phyloP scores from a whole-genome alignment of 2,888 invertebrate genomes.

The Scaeva pyrastri region DNA sequence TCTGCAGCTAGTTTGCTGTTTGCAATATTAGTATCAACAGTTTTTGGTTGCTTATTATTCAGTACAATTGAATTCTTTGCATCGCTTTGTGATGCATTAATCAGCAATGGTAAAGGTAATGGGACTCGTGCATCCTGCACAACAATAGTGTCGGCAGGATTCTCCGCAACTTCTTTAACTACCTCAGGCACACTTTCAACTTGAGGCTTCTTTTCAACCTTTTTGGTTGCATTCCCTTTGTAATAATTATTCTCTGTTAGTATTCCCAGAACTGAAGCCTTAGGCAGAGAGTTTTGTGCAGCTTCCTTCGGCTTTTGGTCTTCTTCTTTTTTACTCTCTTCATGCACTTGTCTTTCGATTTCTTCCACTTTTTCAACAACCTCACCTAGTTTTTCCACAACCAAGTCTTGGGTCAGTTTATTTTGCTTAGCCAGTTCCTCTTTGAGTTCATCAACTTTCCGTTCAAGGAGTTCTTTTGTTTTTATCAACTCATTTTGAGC shows the following conservation, averaged over 20 bases:
- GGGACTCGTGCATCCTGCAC: constrained; percentile 77
- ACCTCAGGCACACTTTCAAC: constrained; percentile 82
- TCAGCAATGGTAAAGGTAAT: constrained; percentile 80
- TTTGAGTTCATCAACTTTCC: constrained; percentile 84
- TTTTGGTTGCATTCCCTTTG: constrained; percentile 57
- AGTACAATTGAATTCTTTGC: constrained; percentile 47
- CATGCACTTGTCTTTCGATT: constrained; percentile 85
- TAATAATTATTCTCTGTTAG: constrained; percentile 78
- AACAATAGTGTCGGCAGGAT: constrained; percentile 53
- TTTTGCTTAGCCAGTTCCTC: constrained; percentile 83
- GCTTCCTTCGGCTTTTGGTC: neutral
- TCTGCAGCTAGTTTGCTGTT: constrained; percentile 44
- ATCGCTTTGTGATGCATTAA: constrained; percentile 79
- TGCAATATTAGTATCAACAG: neutral
- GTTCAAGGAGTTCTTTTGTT: constrained; percentile 81
- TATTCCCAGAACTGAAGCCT: constrained; percentile 78
- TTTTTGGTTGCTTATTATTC: neutral
- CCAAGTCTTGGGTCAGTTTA: constrained; percentile 80
- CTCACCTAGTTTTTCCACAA: constrained; percentile 80
- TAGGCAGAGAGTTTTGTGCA: constrained; percentile 32
- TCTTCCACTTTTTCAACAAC: constrained; percentile 81
- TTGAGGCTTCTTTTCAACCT: constrained; percentile 68
- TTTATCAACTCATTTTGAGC: constrained; percentile 81
- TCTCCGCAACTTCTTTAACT: constrained; percentile 79
- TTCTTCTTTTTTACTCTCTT: constrained; percentile 79